Percentiles rank a stretch among this genome's conserved stretches.
These are phyloP conservation scores for Myoxocephalus aenaeus DNA, from an alignment of 2,797 vertebrate genomes.

Conservation along the genomic window DNA sequence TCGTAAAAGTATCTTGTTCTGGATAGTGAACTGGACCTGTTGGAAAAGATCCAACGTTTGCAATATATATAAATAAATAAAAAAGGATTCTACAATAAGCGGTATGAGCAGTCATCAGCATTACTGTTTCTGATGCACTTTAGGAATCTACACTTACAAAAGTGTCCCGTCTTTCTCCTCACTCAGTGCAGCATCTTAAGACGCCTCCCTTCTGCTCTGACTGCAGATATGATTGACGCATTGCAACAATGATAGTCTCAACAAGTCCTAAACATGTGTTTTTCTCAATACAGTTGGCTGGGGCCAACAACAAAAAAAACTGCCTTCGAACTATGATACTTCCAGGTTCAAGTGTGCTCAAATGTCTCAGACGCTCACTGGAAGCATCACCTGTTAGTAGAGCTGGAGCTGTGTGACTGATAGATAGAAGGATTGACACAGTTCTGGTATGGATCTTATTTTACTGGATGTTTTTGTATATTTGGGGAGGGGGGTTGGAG, in stretches of 20 bases:
- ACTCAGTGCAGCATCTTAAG: background rate
- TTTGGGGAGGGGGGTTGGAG: too few relatives aligned
- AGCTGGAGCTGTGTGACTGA: background rate
- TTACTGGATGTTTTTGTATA: constrained; percentile 21
- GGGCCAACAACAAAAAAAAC: background rate
- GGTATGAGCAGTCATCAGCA: constrained; percentile 19
- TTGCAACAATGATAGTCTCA: background rate
- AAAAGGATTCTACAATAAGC: background rate
- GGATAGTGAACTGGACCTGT: background rate
- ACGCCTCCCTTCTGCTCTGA: background rate
- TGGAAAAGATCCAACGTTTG: background rate
- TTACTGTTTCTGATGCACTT: constrained; percentile 29
- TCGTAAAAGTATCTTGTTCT: background rate
- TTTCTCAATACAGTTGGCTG: background rate
- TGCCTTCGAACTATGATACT: background rate
- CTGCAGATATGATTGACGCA: background rate
- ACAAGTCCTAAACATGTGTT: background rate
- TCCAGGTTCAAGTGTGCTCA: background rate
- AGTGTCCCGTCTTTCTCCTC: background rate
- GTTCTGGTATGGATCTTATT: constrained; percentile 31
- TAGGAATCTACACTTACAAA: background rate
- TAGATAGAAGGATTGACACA: background rate
- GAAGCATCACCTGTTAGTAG: background rate
- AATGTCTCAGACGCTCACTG: background rate
- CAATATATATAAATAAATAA: too few relatives aligned